Evolutionary conservation across 1,140 invertebrate genomes (phyloP).

Genomic region (Drosophila willistoni): DNA sequence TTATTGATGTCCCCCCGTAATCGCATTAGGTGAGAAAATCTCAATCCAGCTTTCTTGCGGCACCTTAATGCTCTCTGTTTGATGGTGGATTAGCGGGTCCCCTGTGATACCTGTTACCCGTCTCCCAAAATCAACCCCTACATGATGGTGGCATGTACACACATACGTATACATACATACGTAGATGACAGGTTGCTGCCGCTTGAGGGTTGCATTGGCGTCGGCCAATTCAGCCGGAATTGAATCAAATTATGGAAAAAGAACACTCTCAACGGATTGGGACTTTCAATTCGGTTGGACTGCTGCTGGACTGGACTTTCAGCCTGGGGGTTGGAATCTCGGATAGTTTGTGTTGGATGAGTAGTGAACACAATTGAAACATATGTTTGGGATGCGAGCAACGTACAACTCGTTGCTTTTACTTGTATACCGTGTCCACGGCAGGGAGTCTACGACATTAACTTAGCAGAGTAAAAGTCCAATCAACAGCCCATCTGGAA

Average conservation of each 20-base stretch:
- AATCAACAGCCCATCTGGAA: no score
- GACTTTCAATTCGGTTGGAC: conserved; percentile 14
- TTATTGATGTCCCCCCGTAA: conserved; percentile 13
- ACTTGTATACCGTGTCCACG: conserved; percentile 11
- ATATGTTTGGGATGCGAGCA: conserved; percentile 69
- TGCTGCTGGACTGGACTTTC: conserved; percentile 1
- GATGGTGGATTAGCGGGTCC: conserved; percentile 7
- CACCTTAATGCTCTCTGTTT: background rate
- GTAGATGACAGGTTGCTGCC: conserved; percentile 8
- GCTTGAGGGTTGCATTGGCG: conserved; percentile 36
- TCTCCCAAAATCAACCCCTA: conserved; percentile 2
- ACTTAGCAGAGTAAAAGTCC: no score
- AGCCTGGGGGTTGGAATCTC: conserved; percentile 22
- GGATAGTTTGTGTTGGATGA: conserved; percentile 48
- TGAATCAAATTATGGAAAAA: conserved; percentile 63
- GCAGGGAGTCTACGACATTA: background rate
- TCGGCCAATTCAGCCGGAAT: conserved; percentile 53
- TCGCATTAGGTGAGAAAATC: conserved; percentile 29
- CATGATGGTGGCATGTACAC: no score
- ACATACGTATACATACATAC: background rate
- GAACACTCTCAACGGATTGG: conserved; percentile 36
- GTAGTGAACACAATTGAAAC: conserved; percentile 74
- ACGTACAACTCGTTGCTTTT: conserved; percentile 26
- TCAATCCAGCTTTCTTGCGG: conserved; percentile 9
- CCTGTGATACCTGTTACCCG: background rate